Evolutionary conservation across 2,113 vertebrate genomes (phyloP), one percentile per base, ranked within the genome.

Genomic region (Orthonyx spaldingii): DNA sequence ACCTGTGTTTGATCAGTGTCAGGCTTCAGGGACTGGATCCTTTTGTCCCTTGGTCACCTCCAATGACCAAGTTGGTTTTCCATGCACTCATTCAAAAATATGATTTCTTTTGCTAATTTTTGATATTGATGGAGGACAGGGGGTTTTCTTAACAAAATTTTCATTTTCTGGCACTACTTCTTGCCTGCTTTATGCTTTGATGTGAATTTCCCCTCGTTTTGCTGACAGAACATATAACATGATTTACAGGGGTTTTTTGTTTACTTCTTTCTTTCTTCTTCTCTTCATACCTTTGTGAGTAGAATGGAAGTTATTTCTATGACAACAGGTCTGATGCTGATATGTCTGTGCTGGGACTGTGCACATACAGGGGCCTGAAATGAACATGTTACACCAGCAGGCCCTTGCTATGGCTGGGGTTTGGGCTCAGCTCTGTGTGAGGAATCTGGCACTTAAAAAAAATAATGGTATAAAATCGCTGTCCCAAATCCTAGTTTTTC

Each of bases 201-300:
- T n/a, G 7, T 47, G 27, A 13, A 2, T 44, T 77, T 72, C 35
- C 32, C 57, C 20, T 76, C 6, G 18, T 69, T 86, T 74, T 82
- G 32, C 44, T 78, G 76, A 35, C 21, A 44, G 21, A 87, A 59
- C 15, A 64, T 41, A 69, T 47, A 41, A 35, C n/a, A n/a, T n/a
- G n/a, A n/a, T n/a, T n/a, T 1, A 18, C 4, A 4, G 9, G 17
- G 12, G 24, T 18, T 33, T n/a, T 47, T 52, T 14, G 5, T 11
- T 41, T 71, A 2, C 13, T 55, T 32, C 6, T 19, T 71, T 55
- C 9, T 72, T 52, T 22, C 15, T 53, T 27, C 10, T 26, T 42
- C 16, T 52, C 8, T 35, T 12, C 9, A 3, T 27, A 19, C 19
- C 4, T 60, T 21, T 44, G 14, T 65, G 41, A 65, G 20, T 7